These are phyloP conservation scores for Caenorhabditis auriculariae DNA, from an alignment of 2,888 invertebrate species.

Conservation along the genomic window DNA sequence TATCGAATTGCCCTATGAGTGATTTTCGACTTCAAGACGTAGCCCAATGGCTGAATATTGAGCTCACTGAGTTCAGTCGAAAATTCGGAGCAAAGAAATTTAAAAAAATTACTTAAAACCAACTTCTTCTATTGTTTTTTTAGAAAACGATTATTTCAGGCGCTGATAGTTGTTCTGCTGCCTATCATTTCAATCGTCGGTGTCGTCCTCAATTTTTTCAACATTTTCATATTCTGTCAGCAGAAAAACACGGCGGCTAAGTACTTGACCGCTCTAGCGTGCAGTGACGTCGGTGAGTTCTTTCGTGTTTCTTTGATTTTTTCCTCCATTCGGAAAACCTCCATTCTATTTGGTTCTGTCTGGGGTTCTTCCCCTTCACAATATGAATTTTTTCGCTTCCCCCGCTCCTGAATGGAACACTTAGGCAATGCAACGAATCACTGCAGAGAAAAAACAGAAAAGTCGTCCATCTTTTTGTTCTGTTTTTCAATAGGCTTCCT, in stretches of 20 bases:
- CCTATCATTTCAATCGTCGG: conserved; percentile 46
- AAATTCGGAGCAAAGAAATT: conserved; percentile 5
- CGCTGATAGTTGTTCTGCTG: conserved; percentile 38
- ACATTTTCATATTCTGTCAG: conserved; percentile 44
- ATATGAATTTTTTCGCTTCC: background rate
- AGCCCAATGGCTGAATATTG: background rate
- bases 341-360: too few relatives aligned
- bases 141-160: conserved; percentile 13
- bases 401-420: conserved; percentile 1
- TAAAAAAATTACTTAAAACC: conserved; percentile 5
- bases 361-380: too few relatives aligned
- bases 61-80: too few relatives aligned
- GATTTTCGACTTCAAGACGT: too few relatives aligned
- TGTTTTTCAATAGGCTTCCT: too few relatives aligned
- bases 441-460: too few relatives aligned
- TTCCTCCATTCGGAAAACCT: too few relatives aligned
- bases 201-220: conserved; percentile 49
- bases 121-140: background rate
- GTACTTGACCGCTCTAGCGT: conserved; percentile 49
- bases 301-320: too few relatives aligned
- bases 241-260: conserved; percentile 43
- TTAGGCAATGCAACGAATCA: too few relatives aligned
- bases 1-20: background rate
- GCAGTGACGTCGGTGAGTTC: conserved; percentile 52
- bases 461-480: too few relatives aligned